Conservation (phyloP, 2,888 invertebrate genomes). For the Oscheius myriophilus region DNA sequence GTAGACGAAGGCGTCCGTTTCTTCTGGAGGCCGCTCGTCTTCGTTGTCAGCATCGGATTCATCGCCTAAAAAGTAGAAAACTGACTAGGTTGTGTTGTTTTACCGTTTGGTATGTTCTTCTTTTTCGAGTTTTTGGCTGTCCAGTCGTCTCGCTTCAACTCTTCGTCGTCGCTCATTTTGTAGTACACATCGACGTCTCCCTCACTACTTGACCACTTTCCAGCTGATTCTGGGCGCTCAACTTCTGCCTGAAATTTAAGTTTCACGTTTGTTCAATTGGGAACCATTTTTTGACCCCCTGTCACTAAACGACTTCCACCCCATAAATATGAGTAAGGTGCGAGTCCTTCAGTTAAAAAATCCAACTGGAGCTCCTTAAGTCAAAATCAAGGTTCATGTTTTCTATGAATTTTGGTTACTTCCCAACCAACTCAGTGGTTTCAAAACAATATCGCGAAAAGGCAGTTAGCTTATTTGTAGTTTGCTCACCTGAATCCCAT, state of each 20-base stretch:
- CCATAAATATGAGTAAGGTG: too few relatives aligned
- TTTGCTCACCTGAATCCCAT: conserved; percentile 23
- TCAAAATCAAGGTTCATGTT: too few relatives aligned
- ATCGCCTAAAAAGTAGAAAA: conserved; percentile 10
- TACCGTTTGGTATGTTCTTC: conserved; percentile 31
- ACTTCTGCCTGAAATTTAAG: conserved; percentile 17
- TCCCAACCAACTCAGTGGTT: too few relatives aligned
- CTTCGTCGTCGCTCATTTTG: conserved; percentile 60
- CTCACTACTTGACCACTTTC: conserved; percentile 54
- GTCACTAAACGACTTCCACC: too few relatives aligned
- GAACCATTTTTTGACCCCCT: too few relatives aligned
- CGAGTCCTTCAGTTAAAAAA: too few relatives aligned
- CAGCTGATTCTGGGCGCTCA: conserved; percentile 40
- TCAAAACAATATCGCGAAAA: too few relatives aligned
- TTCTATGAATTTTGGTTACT: too few relatives aligned
- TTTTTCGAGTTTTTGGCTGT: conserved; percentile 22
- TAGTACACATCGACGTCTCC: conserved; percentile 59
- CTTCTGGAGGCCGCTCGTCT: conserved; percentile 36
- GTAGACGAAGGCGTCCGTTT: conserved; percentile 55
- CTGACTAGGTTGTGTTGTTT: background rate
- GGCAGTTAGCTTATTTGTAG: too few relatives aligned
- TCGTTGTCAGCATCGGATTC: conserved; percentile 38
- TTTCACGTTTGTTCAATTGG: too few relatives aligned
- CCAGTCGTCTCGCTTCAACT: conserved; percentile 50
- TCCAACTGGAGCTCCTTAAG: too few relatives aligned